Base-by-base conservation (phyloP, 2,888 invertebrate species). In the Hanleya hanleyi region DNA sequence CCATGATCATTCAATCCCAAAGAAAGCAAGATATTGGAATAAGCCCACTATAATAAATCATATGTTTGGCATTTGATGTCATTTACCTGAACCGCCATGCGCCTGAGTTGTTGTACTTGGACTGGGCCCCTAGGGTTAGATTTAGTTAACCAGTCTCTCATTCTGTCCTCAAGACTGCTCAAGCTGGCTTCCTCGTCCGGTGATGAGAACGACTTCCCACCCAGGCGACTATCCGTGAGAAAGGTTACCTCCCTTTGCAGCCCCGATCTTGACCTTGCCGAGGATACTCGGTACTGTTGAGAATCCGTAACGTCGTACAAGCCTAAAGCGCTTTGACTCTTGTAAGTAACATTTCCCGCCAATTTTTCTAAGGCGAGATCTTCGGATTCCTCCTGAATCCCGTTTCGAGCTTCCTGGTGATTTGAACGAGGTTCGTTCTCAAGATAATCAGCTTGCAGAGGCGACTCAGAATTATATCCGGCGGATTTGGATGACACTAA, bases 91-190 rank as follows among this genome's bases (percentile, higher is more conserved):
- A 81, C 38, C 6, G 79, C 77, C 5, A 84, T 66, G 33, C 87
- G 71, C 47, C 84, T 69, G 0, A 87, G 75, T 51, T 82, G 83
- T 0, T 84, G 76, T 32, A 87, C 84, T 66, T 84, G 81, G 6
- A 83, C 75, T 3, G 78, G 76, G 12, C 79, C 74, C 51, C 80
- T 80, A 5, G 87, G 83, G 65, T 84, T 84, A 49, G 83, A 85
- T 49, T 81, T 78, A 47, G 73, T 75, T 61, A 88, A 72, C 88
- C 88, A 88, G 7, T 80, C 79, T 50, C 81, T 73, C 29, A 88
- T 83, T 51, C 85, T 77, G 9, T 78, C 76, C 76, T 89, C 88
- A 36, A 89, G 72, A 51, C 78, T 78, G 35, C 77, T 77, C 26
- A 88, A 78, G 1, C 75, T 81, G 5, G 79, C 81, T 50, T 88